Base-by-base conservation (phyloP, 2,888 invertebrate species). In the Netelia fuscicornis region DNA sequence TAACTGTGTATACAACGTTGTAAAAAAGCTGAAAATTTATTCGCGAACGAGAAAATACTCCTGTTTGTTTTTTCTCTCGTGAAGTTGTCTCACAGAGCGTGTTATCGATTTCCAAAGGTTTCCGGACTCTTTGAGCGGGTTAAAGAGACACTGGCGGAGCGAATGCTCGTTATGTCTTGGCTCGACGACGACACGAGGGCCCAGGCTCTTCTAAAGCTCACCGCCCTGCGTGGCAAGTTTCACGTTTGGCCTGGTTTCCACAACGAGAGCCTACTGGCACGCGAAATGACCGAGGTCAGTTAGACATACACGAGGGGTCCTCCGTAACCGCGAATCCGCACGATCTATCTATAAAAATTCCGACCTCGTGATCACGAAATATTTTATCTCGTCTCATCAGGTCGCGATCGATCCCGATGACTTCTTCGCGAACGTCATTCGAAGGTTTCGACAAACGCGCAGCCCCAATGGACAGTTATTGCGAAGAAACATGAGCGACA, bases 361-460 rank as follows among this genome's bases (percentile, higher is more conserved):
- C 62, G 37, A 1, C 37, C 37, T 37, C 37, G 37, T 37, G 37
- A 25, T 2, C 48, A 62, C 56, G n/a, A 54, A 8, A 25, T 48
- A 74, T 58, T 72, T 13, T 9, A 64, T 70, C 60, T 52, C 17
- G 58, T 75, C 30, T 25, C 11, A 1, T 48, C 77, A 94, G 94
- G 90, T 94, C 64, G 86, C 87, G 74, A 91, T 95, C 79, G 92
- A 94, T 87, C 90, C 93, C 2, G 91, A 93, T 54, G 92, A 94
- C 88, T 95, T 95, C 88, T 94, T 94, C 85, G 91, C 91, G 2
- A 94, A 94, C 79, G 93, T 94, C 20, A 88, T 94, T 42, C 89
- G 90, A 58, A 91, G 94, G 48, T 94, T 94, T 87, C 91, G 90
- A 80, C 93, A 94, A 84, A 90, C 92, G 37, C 92, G 94, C 81